These are phyloP conservation scores for Brachyptera risi DNA, from an alignment of 2,888 invertebrate genomes.

Conservation along the genomic window DNA sequence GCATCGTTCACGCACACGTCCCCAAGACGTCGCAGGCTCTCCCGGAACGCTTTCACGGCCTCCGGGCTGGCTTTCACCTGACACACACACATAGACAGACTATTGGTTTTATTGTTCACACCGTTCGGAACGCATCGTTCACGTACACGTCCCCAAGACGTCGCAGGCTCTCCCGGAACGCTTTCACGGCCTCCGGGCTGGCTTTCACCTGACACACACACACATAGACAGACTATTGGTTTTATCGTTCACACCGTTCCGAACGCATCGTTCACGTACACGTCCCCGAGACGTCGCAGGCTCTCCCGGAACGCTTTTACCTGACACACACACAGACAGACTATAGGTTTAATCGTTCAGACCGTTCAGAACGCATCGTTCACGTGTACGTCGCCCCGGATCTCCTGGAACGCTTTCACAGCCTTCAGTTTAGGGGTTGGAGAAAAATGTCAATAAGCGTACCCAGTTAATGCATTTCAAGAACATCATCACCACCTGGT, in stretches of 20 bases:
- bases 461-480: too few species aligned
- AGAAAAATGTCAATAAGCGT: too few species aligned
- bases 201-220: constrained; percentile 86
- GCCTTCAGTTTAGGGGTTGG: too few species aligned
- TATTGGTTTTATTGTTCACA: too few species aligned
- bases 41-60: constrained; percentile 80
- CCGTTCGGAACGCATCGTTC: constrained; percentile 99
- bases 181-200: constrained; percentile 74
- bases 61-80: constrained; percentile 83
- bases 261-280: constrained; percentile 99
- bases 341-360: too few species aligned
- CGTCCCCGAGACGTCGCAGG: constrained; percentile 91
- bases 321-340: too few species aligned
- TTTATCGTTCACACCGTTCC: too few species aligned
- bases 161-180: constrained; percentile 82
- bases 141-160: constrained; percentile 98
- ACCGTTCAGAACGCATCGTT: constrained; percentile 99
- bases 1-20: constrained; percentile 99
- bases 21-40: constrained; percentile 87
- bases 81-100: too few species aligned
- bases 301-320: constrained; percentile 80
- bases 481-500: too few species aligned
- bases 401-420: constrained; percentile 80
- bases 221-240: too few species aligned
- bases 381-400: constrained; percentile 94